Percentiles rank a stretch among this genome's conserved stretches.
These are phyloP conservation scores for Psylliodes chrysocephalus DNA, from an alignment of 2,888 invertebrate genomes.

Conservation along the genomic window DNA sequence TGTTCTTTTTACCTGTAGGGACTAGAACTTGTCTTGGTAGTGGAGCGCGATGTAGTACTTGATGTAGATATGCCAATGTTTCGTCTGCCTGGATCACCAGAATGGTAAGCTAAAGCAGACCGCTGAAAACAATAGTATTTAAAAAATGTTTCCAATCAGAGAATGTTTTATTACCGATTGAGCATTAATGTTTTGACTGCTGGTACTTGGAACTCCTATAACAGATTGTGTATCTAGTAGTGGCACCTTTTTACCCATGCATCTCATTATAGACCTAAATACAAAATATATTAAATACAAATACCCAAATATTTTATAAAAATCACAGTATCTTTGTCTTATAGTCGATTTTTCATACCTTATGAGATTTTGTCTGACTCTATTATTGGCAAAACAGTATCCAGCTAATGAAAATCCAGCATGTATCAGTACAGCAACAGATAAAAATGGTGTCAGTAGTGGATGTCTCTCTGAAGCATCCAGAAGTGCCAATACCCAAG, in stretches of 20 bases:
- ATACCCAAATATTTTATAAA: too few species aligned
- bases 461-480: conserved; percentile 80
- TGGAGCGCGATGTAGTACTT: conserved; percentile 93
- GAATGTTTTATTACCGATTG: conserved; percentile 65
- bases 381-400: conserved; percentile 86
- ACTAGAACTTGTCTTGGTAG: conserved; percentile 93
- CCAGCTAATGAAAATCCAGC: conserved; percentile 87
- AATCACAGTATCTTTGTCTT: not conserved
- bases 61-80: conserved; percentile 95
- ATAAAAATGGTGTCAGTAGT: conserved; percentile 80
- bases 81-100: conserved; percentile 73
- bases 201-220: conserved; percentile 72
- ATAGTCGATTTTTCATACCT: conserved; percentile 60
- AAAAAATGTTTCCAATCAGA: not conserved
- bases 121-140: conserved; percentile 70
- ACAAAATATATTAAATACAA: not conserved
- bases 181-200: conserved; percentile 79
- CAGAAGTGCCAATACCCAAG: conserved; percentile 87
- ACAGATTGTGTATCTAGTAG: conserved; percentile 80
- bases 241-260: conserved; percentile 85
- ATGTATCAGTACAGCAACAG: conserved; percentile 80
- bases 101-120: conserved; percentile 85
- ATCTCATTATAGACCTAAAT: conserved; percentile 74
- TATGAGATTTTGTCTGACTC: conserved; percentile 80
- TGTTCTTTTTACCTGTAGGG: conserved; percentile 82